A percentile compares a stretch with the other conserved stretches of the same genome.
Evolutionary conservation across 2,888 invertebrate genomes (phyloP).

Genomic region (Stratiomys singularior): DNA sequence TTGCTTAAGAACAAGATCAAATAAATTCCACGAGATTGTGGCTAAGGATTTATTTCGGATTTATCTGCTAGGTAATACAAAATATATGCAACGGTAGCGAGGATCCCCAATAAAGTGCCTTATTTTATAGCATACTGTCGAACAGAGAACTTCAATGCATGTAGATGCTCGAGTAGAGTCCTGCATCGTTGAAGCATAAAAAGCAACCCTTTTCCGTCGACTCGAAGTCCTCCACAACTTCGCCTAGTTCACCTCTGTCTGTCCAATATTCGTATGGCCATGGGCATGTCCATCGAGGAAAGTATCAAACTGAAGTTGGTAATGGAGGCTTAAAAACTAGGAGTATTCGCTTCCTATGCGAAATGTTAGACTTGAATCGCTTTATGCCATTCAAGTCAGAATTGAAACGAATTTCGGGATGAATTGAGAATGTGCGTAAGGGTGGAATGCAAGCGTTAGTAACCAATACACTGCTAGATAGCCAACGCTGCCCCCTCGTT

Average conservation of each 20-base stretch:
- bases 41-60: too few relatives aligned
- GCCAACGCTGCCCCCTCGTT: not conserved
- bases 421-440: constrained; percentile 44
- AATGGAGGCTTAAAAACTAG: constrained; percentile 41
- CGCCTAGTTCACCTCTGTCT: not conserved
- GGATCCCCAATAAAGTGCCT: not conserved
- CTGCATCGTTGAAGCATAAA: not conserved
- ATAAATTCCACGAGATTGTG: too few relatives aligned
- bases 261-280: not conserved
- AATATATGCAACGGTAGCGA: too few relatives aligned
- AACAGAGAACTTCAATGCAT: not conserved
- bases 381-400: constrained; percentile 2
- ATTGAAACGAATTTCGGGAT: constrained; percentile 30
- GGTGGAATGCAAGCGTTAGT: constrained; percentile 3
- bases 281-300: constrained; percentile 25
- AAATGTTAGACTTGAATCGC: constrained; percentile 10
- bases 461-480: not conserved
- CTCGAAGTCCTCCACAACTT: not conserved
- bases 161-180: not conserved
- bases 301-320: constrained; percentile 37
- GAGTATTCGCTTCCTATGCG: not conserved
- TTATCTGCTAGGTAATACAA: too few relatives aligned
- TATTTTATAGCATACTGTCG: not conserved
- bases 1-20: too few relatives aligned
- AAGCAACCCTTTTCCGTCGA: not conserved